Evolutionary conservation across 2,797 vertebrate genomes (phyloP).

Genomic region (Sandelia bainsii): DNA sequence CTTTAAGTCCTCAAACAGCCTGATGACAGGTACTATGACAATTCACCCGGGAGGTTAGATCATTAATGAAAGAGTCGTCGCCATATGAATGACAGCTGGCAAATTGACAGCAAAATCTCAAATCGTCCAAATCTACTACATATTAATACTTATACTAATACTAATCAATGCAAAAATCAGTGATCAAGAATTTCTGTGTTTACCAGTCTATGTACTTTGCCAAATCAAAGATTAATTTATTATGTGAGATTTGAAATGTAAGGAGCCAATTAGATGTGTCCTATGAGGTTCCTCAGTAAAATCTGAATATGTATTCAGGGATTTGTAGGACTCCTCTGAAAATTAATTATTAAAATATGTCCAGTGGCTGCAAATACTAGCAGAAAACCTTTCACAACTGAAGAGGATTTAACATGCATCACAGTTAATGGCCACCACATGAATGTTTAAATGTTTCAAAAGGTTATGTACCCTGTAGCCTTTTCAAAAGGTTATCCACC

Average conservation of each 20-base stretch:
- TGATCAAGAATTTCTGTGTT: neutral
- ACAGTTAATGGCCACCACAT: slow-evolving; percentile 70
- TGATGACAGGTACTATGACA: slow-evolving; percentile 62
- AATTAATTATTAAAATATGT: slow-evolving; percentile 62
- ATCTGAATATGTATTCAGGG: slow-evolving; percentile 48
- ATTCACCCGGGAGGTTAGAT: slow-evolving; percentile 43
- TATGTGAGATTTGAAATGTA: slow-evolving; percentile 15
- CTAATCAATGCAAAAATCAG: neutral
- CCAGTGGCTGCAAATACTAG: slow-evolving; percentile 38
- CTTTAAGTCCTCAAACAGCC: slow-evolving; percentile 62
- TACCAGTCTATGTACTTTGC: slow-evolving; percentile 2
- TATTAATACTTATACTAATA: neutral
- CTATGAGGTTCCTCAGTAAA: slow-evolving; percentile 23
- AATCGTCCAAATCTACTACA: neutral
- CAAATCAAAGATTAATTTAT: slow-evolving; percentile 24
- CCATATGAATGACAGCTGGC: slow-evolving; percentile 5
- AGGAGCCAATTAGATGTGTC: slow-evolving; percentile 38
- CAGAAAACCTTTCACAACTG: slow-evolving; percentile 47
- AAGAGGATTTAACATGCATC: slow-evolving; percentile 70
- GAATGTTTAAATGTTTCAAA: slow-evolving; percentile 73
- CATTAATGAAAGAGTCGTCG: slow-evolving; percentile 12
- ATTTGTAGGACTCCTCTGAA: slow-evolving; percentile 42
- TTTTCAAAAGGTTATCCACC: slow-evolving; percentile 73
- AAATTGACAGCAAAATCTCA: neutral
- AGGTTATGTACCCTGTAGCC: slow-evolving; percentile 72